A percentile compares a stretch with the other conserved stretches of the same genome.
Evolutionary conservation across 2,888 invertebrate species (phyloP).

Genomic region (Scrobipalpa atriplicella): DNA sequence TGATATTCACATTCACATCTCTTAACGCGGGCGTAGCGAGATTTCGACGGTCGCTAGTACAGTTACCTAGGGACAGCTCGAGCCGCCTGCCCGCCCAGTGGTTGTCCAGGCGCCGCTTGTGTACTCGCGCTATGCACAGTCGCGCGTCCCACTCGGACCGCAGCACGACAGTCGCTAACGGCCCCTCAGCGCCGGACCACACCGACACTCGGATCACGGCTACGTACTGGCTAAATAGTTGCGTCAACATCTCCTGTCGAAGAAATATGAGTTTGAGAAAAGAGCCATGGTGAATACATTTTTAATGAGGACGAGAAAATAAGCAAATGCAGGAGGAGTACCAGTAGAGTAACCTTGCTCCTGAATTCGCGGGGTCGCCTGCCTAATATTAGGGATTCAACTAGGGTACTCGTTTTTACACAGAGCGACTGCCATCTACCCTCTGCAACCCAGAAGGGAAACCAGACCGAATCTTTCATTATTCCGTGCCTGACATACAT

Average conservation of each 20-base stretch:
- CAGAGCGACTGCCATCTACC: too few species aligned
- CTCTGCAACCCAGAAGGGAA: too few species aligned
- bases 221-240: constrained; percentile 70
- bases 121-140: constrained; percentile 90
- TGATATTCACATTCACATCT: too few species aligned
- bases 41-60: not conserved
- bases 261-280: constrained; percentile 20
- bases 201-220: constrained; percentile 65
- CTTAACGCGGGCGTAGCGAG: too few species aligned
- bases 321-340: too few species aligned
- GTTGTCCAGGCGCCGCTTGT: constrained; percentile 89
- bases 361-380: too few species aligned
- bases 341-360: too few species aligned
- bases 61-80: constrained; percentile 85
- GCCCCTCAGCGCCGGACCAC: constrained; percentile 71
- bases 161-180: constrained; percentile 88
- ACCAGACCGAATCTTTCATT: too few species aligned
- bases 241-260: constrained; percentile 67
- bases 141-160: constrained; percentile 87
- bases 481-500: too few species aligned
- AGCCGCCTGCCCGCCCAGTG: constrained; percentile 88
- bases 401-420: too few species aligned
- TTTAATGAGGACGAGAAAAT: too few species aligned
- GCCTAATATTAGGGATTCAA: too few species aligned
- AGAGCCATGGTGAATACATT: not conserved